These are phyloP conservation scores for Miniopterus natalensis DNA, from an alignment of 2,113 vertebrate genomes.

Conservation along the genomic window DNA sequence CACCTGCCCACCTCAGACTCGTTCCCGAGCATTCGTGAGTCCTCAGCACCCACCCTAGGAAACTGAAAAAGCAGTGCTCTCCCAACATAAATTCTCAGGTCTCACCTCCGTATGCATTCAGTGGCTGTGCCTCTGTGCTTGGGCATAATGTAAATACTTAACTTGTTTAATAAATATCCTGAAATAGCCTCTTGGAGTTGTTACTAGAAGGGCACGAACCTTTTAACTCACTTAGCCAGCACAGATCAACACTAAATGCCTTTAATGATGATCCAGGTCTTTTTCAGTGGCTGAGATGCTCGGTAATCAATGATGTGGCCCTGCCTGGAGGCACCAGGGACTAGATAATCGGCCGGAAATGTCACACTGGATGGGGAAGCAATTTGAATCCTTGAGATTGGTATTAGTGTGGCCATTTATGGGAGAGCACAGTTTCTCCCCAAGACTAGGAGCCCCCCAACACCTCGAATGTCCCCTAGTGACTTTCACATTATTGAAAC, in stretches of 20 bases:
- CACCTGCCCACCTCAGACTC: neutral
- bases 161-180: constrained; percentile 81
- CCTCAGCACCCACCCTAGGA: neutral
- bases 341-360: constrained; percentile 68
- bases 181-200: constrained; percentile 76
- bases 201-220: constrained; percentile 76
- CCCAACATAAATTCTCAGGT: neutral
- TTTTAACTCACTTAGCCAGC: constrained; percentile 80
- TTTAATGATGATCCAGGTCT: constrained; percentile 75
- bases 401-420: constrained; percentile 59
- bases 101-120: neutral
- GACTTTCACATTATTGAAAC: neutral
- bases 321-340: constrained; percentile 73
- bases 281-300: constrained; percentile 72
- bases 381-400: constrained; percentile 73
- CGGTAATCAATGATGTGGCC: constrained; percentile 72
- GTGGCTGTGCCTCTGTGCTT: constrained; percentile 42
- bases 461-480: neutral
- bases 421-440: constrained; percentile 39
- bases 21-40: neutral
- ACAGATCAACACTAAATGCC: constrained; percentile 78
- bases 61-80: neutral
- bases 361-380: constrained; percentile 63
- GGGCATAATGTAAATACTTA: constrained; percentile 74
- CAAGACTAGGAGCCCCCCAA: constrained; percentile 19